A percentile compares a stretch with the other conserved stretches of the same genome.
Evolutionary conservation across 2,797 vertebrate genomes (phyloP).

Genomic region (Syngnathus rostellatus): DNA sequence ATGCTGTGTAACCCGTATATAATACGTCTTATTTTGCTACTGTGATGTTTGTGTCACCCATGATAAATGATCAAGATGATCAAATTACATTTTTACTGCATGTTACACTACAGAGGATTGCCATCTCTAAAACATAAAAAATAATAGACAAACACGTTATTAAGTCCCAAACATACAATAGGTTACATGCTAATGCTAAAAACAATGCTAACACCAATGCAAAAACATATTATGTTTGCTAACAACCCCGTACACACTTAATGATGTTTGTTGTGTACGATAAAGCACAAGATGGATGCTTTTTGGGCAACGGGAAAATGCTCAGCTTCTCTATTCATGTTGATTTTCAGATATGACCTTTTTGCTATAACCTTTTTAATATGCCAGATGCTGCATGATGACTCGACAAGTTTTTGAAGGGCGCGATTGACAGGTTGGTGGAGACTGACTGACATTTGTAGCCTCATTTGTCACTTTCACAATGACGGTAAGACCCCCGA

Average conservation of each 20-base stretch:
- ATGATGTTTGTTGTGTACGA: constrained; percentile 65
- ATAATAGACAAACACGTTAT: too few species aligned
- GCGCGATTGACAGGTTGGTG: constrained; percentile 48
- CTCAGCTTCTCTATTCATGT: constrained; percentile 43
- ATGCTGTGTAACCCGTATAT: too few species aligned
- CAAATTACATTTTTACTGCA: too few species aligned
- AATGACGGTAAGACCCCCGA: constrained; percentile 32
- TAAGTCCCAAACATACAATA: neutral
- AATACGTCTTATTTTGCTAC: too few species aligned
- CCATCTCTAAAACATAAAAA: too few species aligned
- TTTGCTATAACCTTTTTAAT: constrained; percentile 52
- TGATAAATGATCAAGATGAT: too few species aligned
- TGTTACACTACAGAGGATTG: too few species aligned
- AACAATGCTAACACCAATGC: constrained; percentile 23
- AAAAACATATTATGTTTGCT: neutral
- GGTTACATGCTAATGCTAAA: neutral
- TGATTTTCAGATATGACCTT: constrained; percentile 59
- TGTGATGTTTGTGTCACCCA: too few species aligned
- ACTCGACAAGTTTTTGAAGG: constrained; percentile 44
- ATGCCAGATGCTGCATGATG: constrained; percentile 30
- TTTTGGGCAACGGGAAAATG: constrained; percentile 17
- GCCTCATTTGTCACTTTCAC: constrained; percentile 13
- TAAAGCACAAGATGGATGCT: constrained; percentile 37
- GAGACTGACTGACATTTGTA: constrained; percentile 17
- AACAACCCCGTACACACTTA: constrained; percentile 43